phyloP scores from a whole-genome alignment of 2,797 vertebrate genomes.

The Siniperca undulata region DNA sequence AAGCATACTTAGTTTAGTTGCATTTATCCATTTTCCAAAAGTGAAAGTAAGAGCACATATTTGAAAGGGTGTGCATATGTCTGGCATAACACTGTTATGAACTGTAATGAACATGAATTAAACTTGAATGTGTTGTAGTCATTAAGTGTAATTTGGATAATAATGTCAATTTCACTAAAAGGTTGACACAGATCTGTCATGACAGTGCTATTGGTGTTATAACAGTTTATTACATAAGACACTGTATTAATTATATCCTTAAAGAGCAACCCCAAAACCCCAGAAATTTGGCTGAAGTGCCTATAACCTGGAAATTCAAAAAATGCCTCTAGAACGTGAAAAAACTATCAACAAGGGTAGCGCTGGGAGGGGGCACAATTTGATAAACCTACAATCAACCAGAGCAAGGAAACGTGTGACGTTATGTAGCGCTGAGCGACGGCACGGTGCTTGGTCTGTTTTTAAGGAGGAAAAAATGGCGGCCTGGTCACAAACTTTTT shows the following conservation, averaged over 20 bases:
- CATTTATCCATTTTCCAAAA: neutral
- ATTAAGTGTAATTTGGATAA: neutral
- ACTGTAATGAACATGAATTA: neutral
- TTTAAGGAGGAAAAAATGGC: too few relatives aligned
- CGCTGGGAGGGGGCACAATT: too few relatives aligned
- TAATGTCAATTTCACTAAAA: neutral
- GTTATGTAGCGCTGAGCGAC: too few relatives aligned
- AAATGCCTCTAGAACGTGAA: too few relatives aligned
- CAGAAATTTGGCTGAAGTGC: too few relatives aligned
- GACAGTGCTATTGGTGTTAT: neutral
- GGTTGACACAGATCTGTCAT: neutral
- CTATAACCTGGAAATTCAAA: too few relatives aligned
- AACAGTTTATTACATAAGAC: neutral
- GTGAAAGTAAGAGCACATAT: neutral
- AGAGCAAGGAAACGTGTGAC: too few relatives aligned
- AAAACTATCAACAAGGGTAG: too few relatives aligned
- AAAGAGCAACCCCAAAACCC: too few relatives aligned
- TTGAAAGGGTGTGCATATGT: neutral
- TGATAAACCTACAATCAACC: too few relatives aligned
- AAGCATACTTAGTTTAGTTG: neutral
- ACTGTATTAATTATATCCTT: neutral
- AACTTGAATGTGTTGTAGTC: neutral
- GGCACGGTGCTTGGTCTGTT: too few relatives aligned
- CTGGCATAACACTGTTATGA: neutral
- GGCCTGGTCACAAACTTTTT: too few relatives aligned